A percentile compares a stretch with the other conserved stretches of the same genome.
Evolutionary conservation across 2,113 vertebrate species (phyloP).

Genomic region (mouse (Mus musculus)): GRCm39 chr11:35096001-35096500

Average conservation of each 20-base stretch:
- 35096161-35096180: no score
- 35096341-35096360: slow-evolving; percentile 43
- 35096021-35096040: slow-evolving; percentile 18
- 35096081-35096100: no score
- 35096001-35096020: not conserved
- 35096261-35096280: slow-evolving; percentile 10
- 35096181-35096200: not conserved
- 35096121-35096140: not conserved
- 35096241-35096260: slow-evolving; percentile 6
- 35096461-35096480: no score
- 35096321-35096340: slow-evolving; percentile 4
- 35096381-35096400: not conserved
- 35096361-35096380: no score
- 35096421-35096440: no score
- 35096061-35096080: not conserved
- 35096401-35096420: no score
- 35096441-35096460: no score
- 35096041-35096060: not conserved
- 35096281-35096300: not conserved
- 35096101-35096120: not conserved
- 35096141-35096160: no score
- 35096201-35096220: not conserved
- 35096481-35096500: no score
- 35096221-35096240: not conserved
- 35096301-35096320: not conserved